A percentile compares a stretch with the other conserved stretches of the same genome.
Evolutionary conservation across 1,140 invertebrate genomes (phyloP).

Genomic region (Drosophila baimaii): DNA sequence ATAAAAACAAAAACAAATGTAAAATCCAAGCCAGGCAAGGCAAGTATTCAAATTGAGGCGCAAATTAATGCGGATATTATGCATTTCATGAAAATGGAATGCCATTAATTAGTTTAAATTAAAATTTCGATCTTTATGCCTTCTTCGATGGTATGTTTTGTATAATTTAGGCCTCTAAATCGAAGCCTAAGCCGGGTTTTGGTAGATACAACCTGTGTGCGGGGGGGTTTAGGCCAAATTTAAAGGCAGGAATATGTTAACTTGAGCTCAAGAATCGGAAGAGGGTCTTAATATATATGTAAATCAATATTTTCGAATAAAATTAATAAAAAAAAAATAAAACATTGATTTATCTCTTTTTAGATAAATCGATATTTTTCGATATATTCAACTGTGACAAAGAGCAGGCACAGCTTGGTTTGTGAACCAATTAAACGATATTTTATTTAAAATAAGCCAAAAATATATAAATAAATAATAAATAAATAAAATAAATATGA

Average conservation of each 20-base stretch:
- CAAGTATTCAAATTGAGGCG: constrained; percentile 12
- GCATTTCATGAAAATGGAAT: constrained; percentile 12
- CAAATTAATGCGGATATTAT: constrained; percentile 33
- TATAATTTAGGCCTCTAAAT: constrained; percentile 2
- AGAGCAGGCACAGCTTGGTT: too few relatives aligned
- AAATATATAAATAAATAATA: too few relatives aligned
- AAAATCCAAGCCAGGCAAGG: neutral
- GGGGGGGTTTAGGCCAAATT: neutral
- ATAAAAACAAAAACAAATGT: neutral
- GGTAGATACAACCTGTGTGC: neutral
- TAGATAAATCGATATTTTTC: too few relatives aligned
- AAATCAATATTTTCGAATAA: too few relatives aligned
- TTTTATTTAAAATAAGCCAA: too few relatives aligned
- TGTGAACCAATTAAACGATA: too few relatives aligned
- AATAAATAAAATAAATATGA: too few relatives aligned
- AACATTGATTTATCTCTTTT: too few relatives aligned
- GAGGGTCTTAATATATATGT: too few relatives aligned
- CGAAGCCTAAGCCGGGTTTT: neutral
- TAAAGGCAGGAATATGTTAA: neutral
- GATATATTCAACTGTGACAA: too few relatives aligned
- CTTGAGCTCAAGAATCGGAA: neutral
- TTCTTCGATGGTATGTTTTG: neutral
- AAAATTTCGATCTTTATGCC: constrained; percentile 2
- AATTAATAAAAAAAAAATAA: too few relatives aligned
- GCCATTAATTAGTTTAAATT: constrained; percentile 12